Evolutionary conservation across 1,140 invertebrate species (phyloP).

Genomic region (Leptoteleia sp.): DNA sequence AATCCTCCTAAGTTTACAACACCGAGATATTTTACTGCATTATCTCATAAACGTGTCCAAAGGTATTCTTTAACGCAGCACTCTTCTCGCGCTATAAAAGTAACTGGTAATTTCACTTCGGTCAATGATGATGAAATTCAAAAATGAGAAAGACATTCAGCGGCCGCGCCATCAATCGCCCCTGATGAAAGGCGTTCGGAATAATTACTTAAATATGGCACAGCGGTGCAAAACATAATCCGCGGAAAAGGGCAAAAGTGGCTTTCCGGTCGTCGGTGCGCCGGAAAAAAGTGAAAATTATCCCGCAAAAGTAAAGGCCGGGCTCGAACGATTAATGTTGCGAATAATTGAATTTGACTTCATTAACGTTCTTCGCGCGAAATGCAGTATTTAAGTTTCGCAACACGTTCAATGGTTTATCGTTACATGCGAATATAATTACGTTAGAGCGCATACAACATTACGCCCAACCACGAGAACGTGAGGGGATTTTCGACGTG

Average conservation of each 20-base stretch:
- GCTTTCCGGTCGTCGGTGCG: background rate
- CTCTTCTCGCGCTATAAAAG: too few relatives aligned
- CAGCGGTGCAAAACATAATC: conserved; percentile 15
- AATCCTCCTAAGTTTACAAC: too few relatives aligned
- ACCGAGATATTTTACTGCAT: too few relatives aligned
- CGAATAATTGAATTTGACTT: conserved; percentile 64
- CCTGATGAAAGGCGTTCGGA: too few relatives aligned
- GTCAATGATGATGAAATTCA: too few relatives aligned
- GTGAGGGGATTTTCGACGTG: conserved; percentile 62
- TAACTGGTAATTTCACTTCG: too few relatives aligned
- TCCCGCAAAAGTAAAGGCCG: conserved; percentile 10
- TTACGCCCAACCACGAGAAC: conserved; percentile 53
- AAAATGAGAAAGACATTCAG: too few relatives aligned
- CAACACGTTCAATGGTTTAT: conserved; percentile 67
- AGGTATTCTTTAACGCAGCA: too few relatives aligned
- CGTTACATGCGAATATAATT: conserved; percentile 67
- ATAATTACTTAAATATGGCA: conserved; percentile 11
- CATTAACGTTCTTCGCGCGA: conserved; percentile 57
- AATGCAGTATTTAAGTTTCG: conserved; percentile 61
- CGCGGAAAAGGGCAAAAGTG: conserved; percentile 15
- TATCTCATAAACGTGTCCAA: too few relatives aligned
- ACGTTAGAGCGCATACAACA: conserved; percentile 60
- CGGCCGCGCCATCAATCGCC: too few relatives aligned
- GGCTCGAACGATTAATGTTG: conserved; percentile 45
- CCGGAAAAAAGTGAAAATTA: conserved; percentile 48